Conservation (phyloP, 2,113 vertebrate species). For the Alosa alosa region DNA sequence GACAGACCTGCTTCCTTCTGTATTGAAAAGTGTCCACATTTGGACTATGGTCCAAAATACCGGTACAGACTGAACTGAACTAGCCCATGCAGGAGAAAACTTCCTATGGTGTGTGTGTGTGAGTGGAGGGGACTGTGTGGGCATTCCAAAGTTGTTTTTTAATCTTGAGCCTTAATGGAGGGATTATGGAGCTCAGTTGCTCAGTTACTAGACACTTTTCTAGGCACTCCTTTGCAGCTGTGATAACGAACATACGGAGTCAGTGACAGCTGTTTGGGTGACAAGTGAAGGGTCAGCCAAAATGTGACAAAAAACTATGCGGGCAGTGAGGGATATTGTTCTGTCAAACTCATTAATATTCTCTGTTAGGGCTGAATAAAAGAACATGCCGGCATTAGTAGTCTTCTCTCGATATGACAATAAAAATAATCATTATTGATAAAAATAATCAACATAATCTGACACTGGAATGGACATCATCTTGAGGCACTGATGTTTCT, state of each 20-base stretch:
- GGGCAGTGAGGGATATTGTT: too few species aligned
- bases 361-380: neutral
- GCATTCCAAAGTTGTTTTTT: conserved; percentile 5
- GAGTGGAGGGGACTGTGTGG: neutral
- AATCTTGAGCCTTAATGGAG: conserved; percentile 51
- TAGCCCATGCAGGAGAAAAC: too few species aligned
- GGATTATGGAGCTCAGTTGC: conserved; percentile 49
- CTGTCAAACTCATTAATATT: neutral
- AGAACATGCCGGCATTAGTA: too few species aligned
- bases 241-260: neutral
- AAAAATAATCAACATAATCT: neutral
- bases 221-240: neutral
- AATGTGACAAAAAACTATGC: neutral
- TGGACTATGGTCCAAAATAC: too few species aligned
- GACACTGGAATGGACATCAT: neutral
- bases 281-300: neutral
- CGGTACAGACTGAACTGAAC: neutral
- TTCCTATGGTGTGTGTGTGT: neutral
- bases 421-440: too few species aligned
- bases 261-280: neutral
- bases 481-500: neutral
- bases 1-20: too few species aligned
- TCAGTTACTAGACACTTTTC: neutral
- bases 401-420: too few species aligned
- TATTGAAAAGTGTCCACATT: too few species aligned